Evolutionary conservation across 2,113 vertebrate species (phyloP), one percentile per base, ranked within the genome.

Genomic region (Oreochromis tanganicae): DNA sequence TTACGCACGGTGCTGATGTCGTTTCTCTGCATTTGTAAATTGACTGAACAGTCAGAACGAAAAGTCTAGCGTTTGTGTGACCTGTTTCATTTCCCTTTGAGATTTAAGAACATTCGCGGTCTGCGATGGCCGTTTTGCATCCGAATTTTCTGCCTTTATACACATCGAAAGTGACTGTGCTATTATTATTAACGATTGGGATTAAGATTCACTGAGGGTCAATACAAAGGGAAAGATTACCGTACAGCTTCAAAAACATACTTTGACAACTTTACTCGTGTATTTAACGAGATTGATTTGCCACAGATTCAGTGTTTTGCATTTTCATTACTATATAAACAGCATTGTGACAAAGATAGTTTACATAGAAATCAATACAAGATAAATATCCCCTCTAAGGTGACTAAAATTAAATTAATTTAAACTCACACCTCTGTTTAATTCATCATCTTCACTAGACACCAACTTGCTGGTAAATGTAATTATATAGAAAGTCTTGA

Each of bases 1-100:
- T 92, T 86, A 94, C 92, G 90, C 92, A 38, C 85, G 19, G 75
- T 7, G 54, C 4, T 43, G 21, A 10, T 14, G 27, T 34, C 16
- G 46, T 52, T 73, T 29, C 24, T 16, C 7, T 8, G 71, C 24
- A 6, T 78, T 50, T 52, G 46, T 78, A 54, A 24, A 36, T 80
- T 80, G 50, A n/a, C 50, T 52, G 17, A n/a, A 43, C 6, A 55
- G 3, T 80, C 57, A 21, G 46, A 68, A 66, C 34, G 16, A 48
- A 24, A 29, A 59, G 32, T 50, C 27, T 8, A 12, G 6, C 27
- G 6, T 13, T 8, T 3, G 11, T 27, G 38, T 32, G 21, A 34
- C 13, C 43, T 48, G 16, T 78, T 52, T 78, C 16, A 78, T 78
- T 78, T 32, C 73, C 17, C 16, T 52, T 50, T 12, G 27, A 50